A percentile compares a stretch with the other conserved stretches of the same genome.
Conservation (phyloP, 2,888 invertebrate genomes). For the Muscina levida region DNA sequence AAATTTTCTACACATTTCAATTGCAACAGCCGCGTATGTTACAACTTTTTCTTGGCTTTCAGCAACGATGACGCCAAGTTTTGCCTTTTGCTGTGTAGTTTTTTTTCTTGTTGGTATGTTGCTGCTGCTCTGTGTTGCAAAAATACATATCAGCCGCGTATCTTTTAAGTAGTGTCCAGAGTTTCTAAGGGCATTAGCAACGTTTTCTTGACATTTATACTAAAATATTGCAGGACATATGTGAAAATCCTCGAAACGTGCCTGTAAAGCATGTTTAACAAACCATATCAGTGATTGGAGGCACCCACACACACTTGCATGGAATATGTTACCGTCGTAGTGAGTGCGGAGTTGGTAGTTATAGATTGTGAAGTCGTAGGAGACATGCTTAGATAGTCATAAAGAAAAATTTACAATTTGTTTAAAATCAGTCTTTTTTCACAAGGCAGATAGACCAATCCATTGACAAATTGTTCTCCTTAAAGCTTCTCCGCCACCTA, state of each 20-base stretch:
- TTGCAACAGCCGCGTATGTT: constrained; percentile 20
- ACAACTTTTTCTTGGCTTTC: not conserved
- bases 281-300: constrained; percentile 29
- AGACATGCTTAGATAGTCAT: too few species aligned
- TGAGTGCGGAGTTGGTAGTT: too few species aligned
- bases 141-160: not conserved
- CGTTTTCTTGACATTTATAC: constrained; percentile 71
- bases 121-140: not conserved
- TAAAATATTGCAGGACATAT: constrained; percentile 74
- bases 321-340: constrained; percentile 14
- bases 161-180: constrained; percentile 1
- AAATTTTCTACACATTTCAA: constrained; percentile 13
- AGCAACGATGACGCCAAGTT: constrained; percentile 43
- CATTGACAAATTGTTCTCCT: too few species aligned
- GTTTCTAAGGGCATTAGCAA: constrained; percentile 33
- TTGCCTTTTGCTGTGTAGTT: constrained; percentile 2
- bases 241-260: constrained; percentile 69
- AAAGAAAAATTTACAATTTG: too few species aligned
- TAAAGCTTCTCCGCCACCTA: too few species aligned
- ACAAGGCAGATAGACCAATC: too few species aligned
- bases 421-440: too few species aligned
- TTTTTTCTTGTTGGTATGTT: not conserved
- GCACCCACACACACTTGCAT: not conserved
- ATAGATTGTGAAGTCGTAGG: too few species aligned
- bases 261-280: constrained; percentile 68